Conservation (phyloP, 2,888 invertebrate species). For the Hololepta plana region DNA sequence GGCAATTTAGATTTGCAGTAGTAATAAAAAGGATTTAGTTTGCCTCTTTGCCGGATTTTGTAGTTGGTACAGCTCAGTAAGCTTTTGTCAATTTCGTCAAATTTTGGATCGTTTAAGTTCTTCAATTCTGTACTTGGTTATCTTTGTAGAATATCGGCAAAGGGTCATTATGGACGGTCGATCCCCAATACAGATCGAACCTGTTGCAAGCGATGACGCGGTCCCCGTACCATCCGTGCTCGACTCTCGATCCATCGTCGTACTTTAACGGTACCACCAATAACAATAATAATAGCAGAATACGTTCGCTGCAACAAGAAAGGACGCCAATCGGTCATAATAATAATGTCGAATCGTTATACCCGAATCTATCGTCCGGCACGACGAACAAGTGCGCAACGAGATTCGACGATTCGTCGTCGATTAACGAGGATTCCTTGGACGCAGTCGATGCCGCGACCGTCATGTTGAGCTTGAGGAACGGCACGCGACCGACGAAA, state of each 20-base stretch:
- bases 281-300: too few species aligned
- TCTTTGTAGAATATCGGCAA: conserved; percentile 76
- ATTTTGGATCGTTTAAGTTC: conserved; percentile 5
- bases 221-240: conserved; percentile 62
- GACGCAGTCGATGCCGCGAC: conserved; percentile 73
- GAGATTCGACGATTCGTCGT: too few species aligned
- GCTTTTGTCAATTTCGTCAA: conserved; percentile 6
- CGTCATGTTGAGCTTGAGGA: conserved; percentile 75
- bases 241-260: conserved; percentile 33
- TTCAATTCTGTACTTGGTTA: too few species aligned
- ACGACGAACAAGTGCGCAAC: too few species aligned
- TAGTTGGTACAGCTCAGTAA: too few species aligned
- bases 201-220: conserved; percentile 75
- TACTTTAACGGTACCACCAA: conserved; percentile 13
- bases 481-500: conserved; percentile 42
- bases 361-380: too few species aligned
- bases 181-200: conserved; percentile 79
- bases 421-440: conserved; percentile 38
- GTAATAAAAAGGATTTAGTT: too few species aligned
- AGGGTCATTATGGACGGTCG: conserved; percentile 92
- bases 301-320: too few species aligned
- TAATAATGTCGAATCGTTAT: too few species aligned
- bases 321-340: too few species aligned
- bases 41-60: too few species aligned
- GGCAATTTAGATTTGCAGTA: too few species aligned